Evolutionary conservation across 2,888 invertebrate genomes (phyloP).

Genomic region (Metopia argyrocephala): DNA sequence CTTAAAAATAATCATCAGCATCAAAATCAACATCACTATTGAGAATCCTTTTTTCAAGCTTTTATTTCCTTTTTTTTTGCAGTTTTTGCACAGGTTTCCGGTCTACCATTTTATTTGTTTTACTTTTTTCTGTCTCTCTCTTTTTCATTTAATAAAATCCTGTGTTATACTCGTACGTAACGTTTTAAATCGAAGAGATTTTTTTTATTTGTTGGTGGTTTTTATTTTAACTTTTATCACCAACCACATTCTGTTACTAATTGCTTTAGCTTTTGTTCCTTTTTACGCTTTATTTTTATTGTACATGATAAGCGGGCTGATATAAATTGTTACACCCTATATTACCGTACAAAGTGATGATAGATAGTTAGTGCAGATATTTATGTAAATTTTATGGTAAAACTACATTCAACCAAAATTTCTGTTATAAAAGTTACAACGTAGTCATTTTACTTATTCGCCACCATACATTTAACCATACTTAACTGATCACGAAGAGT

Average conservation of each 20-base stretch:
- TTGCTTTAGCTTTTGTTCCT: conserved; percentile 50
- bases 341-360: too few species aligned
- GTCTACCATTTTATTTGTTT: conserved; percentile 33
- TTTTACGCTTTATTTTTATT: background rate
- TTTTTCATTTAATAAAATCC: background rate
- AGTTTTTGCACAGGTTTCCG: conserved; percentile 58
- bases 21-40: background rate
- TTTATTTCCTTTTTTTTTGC: conserved; percentile 61
- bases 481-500: too few species aligned
- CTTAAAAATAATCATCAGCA: background rate
- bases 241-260: conserved; percentile 58
- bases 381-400: too few species aligned
- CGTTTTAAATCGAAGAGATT: conserved; percentile 37
- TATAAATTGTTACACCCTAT: too few species aligned
- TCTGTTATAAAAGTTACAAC: too few species aligned
- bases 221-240: conserved; percentile 35
- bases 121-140: conserved; percentile 12
- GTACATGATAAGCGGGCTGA: too few species aligned
- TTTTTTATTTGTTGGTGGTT: background rate
- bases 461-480: too few species aligned
- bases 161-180: conserved; percentile 14
- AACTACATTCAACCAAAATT: too few species aligned
- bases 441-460: too few species aligned
- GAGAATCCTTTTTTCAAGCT: conserved; percentile 33
- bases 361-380: too few species aligned